These are phyloP conservation scores for Lepidurus couesii DNA, from an alignment of 1,140 invertebrate species.

Conservation along the genomic window DNA sequence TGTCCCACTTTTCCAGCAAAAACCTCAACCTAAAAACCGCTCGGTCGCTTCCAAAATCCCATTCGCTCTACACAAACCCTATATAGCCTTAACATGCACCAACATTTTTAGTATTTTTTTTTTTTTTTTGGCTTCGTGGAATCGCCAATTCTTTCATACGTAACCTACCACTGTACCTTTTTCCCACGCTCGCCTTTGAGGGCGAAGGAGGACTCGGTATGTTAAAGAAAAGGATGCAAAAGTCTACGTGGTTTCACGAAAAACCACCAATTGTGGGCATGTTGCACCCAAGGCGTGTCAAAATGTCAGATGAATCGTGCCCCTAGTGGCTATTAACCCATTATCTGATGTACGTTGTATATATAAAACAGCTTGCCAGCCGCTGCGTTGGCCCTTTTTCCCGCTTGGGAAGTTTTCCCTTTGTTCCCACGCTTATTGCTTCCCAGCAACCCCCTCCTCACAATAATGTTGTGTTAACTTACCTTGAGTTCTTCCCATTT, in stretches of 20 bases:
- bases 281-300: constrained; percentile 17
- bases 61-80: too few relatives aligned
- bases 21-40: too few relatives aligned
- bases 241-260: neutral
- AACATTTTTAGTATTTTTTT: neutral
- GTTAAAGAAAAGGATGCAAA: neutral
- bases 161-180: neutral
- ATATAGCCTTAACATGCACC: too few relatives aligned
- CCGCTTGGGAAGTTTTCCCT: neutral
- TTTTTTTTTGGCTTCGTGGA: neutral
- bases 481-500: neutral
- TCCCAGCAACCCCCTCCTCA: neutral
- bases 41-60: too few relatives aligned
- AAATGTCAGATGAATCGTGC: constrained; percentile 22
- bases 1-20: too few relatives aligned
- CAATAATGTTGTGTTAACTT: neutral
- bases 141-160: neutral
- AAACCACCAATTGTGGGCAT: neutral
- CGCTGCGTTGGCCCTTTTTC: neutral
- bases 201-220: neutral
- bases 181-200: neutral
- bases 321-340: constrained; percentile 21
- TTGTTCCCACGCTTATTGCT: neutral
- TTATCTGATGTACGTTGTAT: neutral
- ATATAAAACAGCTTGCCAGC: neutral